Conservation (phyloP, 2,113 vertebrate genomes). For the Percina caprodes region DNA sequence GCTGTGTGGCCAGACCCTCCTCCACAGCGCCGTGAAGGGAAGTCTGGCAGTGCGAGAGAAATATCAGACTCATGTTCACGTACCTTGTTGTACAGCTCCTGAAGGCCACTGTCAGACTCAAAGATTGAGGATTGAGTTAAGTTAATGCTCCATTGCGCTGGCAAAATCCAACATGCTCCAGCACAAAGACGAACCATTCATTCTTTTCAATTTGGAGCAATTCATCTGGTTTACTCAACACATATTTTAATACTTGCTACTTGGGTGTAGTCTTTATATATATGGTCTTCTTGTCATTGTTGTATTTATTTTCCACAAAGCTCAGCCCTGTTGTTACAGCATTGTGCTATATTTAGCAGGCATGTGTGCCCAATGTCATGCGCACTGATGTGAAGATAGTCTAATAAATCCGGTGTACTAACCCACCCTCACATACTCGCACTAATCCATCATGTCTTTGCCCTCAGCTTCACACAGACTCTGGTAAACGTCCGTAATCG, state of each 20-base stretch:
- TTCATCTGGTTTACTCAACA: neutral
- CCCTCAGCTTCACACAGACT: slow-evolving; percentile 90
- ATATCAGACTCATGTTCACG: neutral
- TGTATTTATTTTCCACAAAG: neutral
- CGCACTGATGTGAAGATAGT: neutral
- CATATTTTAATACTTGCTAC: neutral
- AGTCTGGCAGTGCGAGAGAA: too few relatives aligned
- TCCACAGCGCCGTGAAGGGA: too few relatives aligned
- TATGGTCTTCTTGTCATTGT: neutral
- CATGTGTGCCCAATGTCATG: neutral
- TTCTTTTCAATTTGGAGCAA: neutral
- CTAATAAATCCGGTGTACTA: neutral
- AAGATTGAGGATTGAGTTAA: neutral
- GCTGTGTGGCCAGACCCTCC: too few relatives aligned
- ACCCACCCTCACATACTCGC: neutral
- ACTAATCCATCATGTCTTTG: neutral
- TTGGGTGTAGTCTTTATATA: neutral
- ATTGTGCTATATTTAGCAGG: neutral
- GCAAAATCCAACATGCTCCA: neutral
- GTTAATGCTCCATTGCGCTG: neutral
- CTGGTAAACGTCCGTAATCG: slow-evolving; percentile 92
- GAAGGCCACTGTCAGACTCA: neutral
- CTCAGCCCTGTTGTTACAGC: neutral
- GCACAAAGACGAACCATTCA: neutral
- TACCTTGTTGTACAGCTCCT: neutral